These are phyloP conservation scores for Lateolabrax maculatus DNA, from an alignment of 2,797 vertebrate genomes.

Conservation along the genomic window DNA sequence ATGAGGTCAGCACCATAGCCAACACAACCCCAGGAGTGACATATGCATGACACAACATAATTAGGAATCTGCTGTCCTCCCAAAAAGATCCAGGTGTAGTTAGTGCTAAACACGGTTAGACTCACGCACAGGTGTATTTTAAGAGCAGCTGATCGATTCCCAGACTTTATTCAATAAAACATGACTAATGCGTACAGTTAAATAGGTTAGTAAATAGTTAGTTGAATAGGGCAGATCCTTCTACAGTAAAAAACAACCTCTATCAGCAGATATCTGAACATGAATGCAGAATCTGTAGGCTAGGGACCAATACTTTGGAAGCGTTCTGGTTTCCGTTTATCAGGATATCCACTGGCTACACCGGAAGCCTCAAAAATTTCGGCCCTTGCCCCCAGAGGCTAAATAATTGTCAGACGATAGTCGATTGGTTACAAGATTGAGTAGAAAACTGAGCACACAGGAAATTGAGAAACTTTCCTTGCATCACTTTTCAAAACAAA, in stretches of 20 bases:
- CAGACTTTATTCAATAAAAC: not conserved
- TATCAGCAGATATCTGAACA: too few species aligned
- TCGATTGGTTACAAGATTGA: too few species aligned
- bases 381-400: too few species aligned
- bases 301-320: too few species aligned
- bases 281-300: too few species aligned
- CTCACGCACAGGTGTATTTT: not conserved
- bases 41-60: not conserved
- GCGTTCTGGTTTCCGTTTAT: too few species aligned
- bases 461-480: not conserved
- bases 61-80: not conserved
- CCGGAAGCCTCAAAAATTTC: too few species aligned
- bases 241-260: too few species aligned
- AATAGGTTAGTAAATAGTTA: too few species aligned
- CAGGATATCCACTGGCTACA: too few species aligned
- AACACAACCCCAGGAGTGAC: not conserved
- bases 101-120: not conserved
- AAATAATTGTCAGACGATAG: too few species aligned
- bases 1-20: not conserved
- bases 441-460: not conserved
- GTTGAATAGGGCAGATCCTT: not conserved
- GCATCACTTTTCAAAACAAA: not conserved
- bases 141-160: not conserved
- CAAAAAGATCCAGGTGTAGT: not conserved
- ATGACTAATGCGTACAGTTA: not conserved